Conservation (phyloP, 1,140 invertebrate genomes). For the Sarcophaga bullata region DNA sequence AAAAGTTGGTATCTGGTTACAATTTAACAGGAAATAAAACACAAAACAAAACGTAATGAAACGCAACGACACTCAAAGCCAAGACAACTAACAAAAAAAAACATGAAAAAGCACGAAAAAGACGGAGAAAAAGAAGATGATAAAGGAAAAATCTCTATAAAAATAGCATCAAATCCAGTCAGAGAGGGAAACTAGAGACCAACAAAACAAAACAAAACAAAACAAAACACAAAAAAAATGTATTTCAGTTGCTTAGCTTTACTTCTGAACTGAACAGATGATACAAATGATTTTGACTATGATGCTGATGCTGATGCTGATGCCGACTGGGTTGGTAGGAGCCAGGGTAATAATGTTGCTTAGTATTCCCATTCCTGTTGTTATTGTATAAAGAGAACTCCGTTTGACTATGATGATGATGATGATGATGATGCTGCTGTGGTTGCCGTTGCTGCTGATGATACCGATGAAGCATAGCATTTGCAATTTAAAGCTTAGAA, state of each 20-base stretch:
- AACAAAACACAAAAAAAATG: not conserved
- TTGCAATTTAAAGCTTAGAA: conserved; percentile 35
- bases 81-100: no score
- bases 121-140: not conserved
- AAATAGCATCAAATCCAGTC: not conserved
- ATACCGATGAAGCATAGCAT: conserved; percentile 21
- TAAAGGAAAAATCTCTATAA: not conserved
- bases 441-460: not conserved
- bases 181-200: not conserved
- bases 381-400: no score
- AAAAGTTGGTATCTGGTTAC: conserved; percentile 9
- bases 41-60: not conserved
- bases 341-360: no score
- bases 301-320: not conserved
- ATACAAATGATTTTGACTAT: not conserved
- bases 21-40: conserved; percentile 13
- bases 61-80: not conserved
- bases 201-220: not conserved
- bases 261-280: not conserved
- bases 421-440: not conserved
- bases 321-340: no score
- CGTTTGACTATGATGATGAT: not conserved
- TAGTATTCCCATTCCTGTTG: no score
- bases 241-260: conserved; percentile 14
- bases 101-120: no score